Base-by-base conservation (phyloP, 2,113 vertebrate genomes). In the Clarias gariepinus region DNA sequence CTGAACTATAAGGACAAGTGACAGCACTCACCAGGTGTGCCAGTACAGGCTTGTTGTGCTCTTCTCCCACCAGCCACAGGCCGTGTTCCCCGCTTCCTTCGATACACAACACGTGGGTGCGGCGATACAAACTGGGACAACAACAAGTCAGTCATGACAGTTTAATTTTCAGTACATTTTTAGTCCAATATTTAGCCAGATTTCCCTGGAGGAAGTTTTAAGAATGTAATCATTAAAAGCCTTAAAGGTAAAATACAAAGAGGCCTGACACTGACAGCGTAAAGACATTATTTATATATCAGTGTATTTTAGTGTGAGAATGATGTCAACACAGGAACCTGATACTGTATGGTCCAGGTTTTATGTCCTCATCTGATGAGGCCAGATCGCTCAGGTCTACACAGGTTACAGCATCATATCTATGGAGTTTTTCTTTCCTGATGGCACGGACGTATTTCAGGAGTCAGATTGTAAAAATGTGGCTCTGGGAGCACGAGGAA, bases 61-160 rank as follows among this genome's bases (percentile, higher is more conserved):
- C 0, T 60, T 90, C 88, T 0, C 90, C 94, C 28, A 92, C 0
- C 66, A 95, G 33, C 94, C 95, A 95, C 86, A 89, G 6, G 55
- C 93, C 94, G 55, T 91, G 93, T 1, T 85, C 60, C 19, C 93
- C 94, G 1, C 93, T 94, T 0, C 0, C 83, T 25, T 87, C 64
- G 9, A 91, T 0, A 0, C 68, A 83, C 0, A 91, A 60, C 74
- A 92, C 0, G 0, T 19, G 16, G 3, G 69, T 9, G 0, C 16
- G 10, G 0, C 0, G 0, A 0, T 0, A 0, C 91, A 91, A 94
- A 0, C 94, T 94, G 87, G 33, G 77, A 84, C 3, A 33, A 28
- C 58, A 10, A 89, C 13, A 89, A 33, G 9, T 13, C n/a, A 69
- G 16, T 19, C 47, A 6, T 41, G 7, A 6, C 41, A 47, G 47